Percentiles rank a stretch among this genome's conserved stretches.
These are phyloP conservation scores for Peromyscus eremicus DNA, from an alignment of 2,797 vertebrate genomes.

Conservation along the genomic window DNA sequence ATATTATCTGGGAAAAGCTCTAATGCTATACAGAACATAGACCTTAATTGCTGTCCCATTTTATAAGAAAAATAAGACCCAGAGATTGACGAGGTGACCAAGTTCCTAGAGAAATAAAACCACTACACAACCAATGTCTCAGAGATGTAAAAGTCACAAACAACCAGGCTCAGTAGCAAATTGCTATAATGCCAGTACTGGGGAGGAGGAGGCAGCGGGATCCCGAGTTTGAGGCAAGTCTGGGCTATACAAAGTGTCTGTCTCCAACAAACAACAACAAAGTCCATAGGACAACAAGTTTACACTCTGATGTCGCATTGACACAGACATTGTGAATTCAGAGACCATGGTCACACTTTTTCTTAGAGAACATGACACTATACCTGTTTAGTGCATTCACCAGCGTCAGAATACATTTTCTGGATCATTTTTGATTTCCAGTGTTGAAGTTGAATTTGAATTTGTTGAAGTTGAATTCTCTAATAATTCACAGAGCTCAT, in stretches of 20 bases:
- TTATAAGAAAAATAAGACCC: conserved; percentile 37
- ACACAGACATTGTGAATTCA: background rate
- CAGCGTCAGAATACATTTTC: conserved; percentile 12
- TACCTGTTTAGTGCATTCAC: background rate
- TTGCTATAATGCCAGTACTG: background rate
- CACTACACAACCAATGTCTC: background rate
- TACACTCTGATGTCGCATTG: background rate
- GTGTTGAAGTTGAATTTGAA: conserved; percentile 23
- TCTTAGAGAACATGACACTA: background rate
- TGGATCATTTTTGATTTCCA: conserved; percentile 53
- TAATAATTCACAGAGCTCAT: conserved; percentile 65
- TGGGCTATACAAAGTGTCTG: background rate
- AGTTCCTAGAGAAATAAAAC: conserved; percentile 6
- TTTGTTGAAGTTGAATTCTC: conserved; percentile 20
- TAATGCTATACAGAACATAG: background rate
- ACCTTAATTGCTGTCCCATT: background rate
- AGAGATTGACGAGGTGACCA: conserved; percentile 37
- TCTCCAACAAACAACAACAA: background rate
- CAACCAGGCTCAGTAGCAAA: background rate
- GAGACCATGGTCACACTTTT: background rate
- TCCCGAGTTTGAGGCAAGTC: background rate
- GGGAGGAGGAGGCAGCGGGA: background rate
- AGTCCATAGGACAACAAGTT: background rate
- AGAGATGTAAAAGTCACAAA: background rate
- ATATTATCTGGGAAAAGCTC: background rate